phyloP scores from a whole-genome alignment of 2,113 vertebrate species.

The Eclectus roratus region DNA sequence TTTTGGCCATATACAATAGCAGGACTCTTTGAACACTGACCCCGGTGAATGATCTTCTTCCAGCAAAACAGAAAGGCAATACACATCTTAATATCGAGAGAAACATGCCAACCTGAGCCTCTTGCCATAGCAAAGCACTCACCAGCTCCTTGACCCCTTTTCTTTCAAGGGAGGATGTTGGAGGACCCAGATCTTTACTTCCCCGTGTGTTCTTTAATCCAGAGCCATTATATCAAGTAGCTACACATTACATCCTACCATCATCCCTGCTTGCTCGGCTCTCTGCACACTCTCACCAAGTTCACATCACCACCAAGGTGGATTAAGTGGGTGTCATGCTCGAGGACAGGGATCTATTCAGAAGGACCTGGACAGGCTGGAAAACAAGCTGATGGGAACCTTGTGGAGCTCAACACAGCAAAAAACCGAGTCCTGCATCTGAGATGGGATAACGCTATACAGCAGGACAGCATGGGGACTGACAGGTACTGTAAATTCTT shows the following conservation, averaged over 20 bases:
- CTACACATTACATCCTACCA: background rate
- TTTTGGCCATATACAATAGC: background rate
- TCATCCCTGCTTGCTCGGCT: background rate
- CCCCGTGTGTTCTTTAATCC: background rate
- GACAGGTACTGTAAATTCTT: background rate
- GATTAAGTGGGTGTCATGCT: rapidly evolving
- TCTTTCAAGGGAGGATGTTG: background rate
- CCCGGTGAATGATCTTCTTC: background rate
- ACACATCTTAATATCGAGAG: background rate
- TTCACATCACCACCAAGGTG: background rate
- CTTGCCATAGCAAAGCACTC: background rate
- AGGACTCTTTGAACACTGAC: background rate
- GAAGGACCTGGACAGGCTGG: background rate
- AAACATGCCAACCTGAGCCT: rapidly evolving
- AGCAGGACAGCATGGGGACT: background rate
- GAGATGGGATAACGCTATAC: background rate
- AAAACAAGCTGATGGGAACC: background rate
- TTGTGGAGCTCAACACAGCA: background rate
- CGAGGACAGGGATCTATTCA: background rate
- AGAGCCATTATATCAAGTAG: background rate
- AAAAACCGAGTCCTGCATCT: background rate
- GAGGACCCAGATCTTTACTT: background rate
- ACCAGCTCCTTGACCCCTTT: background rate
- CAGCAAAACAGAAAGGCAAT: background rate
- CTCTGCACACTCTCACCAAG: background rate